Evolutionary conservation across 2,113 vertebrate genomes (phyloP).

Genomic region (Nibea albiflora): DNA sequence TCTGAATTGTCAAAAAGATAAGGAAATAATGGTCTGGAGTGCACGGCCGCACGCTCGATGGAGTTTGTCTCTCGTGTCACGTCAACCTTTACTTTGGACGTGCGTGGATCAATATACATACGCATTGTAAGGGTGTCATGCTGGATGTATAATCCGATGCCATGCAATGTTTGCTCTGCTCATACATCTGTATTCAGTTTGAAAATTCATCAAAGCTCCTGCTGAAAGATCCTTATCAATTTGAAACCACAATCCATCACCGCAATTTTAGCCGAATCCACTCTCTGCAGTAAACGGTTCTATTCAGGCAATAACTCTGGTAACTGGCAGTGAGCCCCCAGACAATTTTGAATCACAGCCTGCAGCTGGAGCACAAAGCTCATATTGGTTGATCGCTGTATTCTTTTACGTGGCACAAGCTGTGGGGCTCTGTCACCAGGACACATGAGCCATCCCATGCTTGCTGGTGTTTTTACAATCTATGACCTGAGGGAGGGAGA

Average conservation of each 20-base stretch:
- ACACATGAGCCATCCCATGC: conserved; percentile 48
- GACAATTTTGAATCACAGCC: conserved; percentile 72
- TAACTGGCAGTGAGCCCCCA: conserved; percentile 69
- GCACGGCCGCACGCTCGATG: neutral
- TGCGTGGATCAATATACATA: conserved; percentile 64
- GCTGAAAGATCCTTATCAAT: conserved; percentile 74
- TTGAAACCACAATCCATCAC: conserved; percentile 71
- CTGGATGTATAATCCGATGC: conserved; percentile 27
- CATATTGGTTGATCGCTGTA: conserved; percentile 61
- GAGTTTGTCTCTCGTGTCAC: conserved; percentile 43
- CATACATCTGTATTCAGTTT: conserved; percentile 59
- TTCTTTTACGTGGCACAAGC: conserved; percentile 55
- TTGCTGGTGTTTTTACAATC: conserved; percentile 34
- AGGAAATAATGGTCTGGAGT: conserved; percentile 46
- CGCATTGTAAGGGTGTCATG: conserved; percentile 29
- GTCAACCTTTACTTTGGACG: conserved; percentile 56
- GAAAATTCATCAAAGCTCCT: conserved; percentile 65
- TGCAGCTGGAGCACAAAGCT: conserved; percentile 75
- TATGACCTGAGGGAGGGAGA: conserved; percentile 26
- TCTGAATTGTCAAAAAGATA: conserved; percentile 54
- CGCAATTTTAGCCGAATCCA: conserved; percentile 66
- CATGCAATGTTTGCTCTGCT: conserved; percentile 6
- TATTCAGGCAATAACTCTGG: conserved; percentile 76
- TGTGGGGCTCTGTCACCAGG: conserved; percentile 52
- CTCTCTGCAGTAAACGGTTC: conserved; percentile 66